Evolutionary conservation across 2,113 vertebrate species (phyloP), one percentile per base, ranked within the genome.

Genomic region (Anoplopoma fimbria): DNA sequence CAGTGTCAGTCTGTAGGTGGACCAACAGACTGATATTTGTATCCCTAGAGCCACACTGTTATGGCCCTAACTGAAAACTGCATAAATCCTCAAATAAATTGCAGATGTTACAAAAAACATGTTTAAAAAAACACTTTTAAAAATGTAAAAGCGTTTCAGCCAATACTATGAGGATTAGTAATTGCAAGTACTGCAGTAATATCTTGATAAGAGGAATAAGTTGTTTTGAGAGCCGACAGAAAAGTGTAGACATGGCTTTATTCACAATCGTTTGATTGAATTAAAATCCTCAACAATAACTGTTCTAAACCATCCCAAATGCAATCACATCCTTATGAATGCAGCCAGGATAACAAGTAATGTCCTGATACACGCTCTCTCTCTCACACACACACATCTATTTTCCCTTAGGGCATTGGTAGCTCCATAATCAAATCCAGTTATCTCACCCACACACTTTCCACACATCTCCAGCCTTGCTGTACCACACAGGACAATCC

Each of bases 341-440:
- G 71, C 69, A 72, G 57, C 58, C 23, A 75, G 13, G 19, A 80
- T 75, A 75, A 69, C 40, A 68, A 69, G 58, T 81, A 71, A 64
- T 38, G 29, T 69, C 38, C 55, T 19, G 64, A 62, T 65, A 64
- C 65, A 36, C 62, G 55, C 36, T 34, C 15, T 51, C 19, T 25
- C 38, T 33, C 57, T 17, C 60, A 62, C 58, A 61, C 58, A 61
- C 29, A 42, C 38, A n/a, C 55, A 14, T 61, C 82, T 79, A 27
- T 74, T 83, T 83, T 49, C 69, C 87, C 74, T 82, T 8, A 45
- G 84, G 90, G 73, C 9, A 12, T 53, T 64, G 80, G 73, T 68
- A 75, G 86, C 82, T 82, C 80, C 85, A 87, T 92, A 87, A 91
- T 91, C 89, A 87, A 83, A 90, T 88, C 64, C 87, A 86, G 69